Percentiles rank a stretch among this genome's conserved stretches.
These are phyloP conservation scores for Amblyraja radiata DNA, from an alignment of 2,797 vertebrate species.

Conservation along the genomic window DNA sequence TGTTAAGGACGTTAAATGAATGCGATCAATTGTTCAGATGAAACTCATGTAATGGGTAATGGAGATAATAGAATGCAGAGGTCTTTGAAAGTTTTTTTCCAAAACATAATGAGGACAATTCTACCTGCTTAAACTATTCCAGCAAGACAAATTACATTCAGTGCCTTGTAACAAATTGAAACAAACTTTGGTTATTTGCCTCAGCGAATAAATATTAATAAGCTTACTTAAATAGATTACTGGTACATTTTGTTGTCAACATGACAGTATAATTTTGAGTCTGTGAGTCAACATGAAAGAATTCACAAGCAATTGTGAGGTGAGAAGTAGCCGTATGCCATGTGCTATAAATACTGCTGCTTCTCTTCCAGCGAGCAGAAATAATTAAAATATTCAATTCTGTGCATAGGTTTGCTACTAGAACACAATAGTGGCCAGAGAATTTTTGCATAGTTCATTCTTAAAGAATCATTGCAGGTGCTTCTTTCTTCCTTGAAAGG, in stretches of 20 bases:
- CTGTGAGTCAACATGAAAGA: slow-evolving; percentile 13
- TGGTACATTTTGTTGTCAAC: slow-evolving; percentile 7
- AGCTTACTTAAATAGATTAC: background rate
- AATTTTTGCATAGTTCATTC: too few species aligned
- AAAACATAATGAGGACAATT: slow-evolving; percentile 9
- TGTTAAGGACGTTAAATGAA: too few species aligned
- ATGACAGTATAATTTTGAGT: background rate
- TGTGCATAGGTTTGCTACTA: background rate
- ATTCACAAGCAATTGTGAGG: background rate
- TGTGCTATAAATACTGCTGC: background rate
- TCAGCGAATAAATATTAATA: slow-evolving; percentile 26
- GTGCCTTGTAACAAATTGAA: slow-evolving; percentile 27
- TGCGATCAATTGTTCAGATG: too few species aligned
- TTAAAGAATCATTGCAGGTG: too few species aligned
- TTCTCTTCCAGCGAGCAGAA: background rate
- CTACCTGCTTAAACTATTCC: background rate
- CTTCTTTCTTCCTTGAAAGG: background rate
- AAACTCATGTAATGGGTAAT: background rate
- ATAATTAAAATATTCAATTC: background rate
- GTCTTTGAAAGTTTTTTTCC: slow-evolving; percentile 11
- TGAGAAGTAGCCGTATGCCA: background rate
- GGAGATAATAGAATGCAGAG: background rate
- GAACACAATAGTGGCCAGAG: background rate
- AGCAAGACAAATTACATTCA: background rate
- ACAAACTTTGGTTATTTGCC: background rate